Conservation (phyloP, 2,888 invertebrate genomes). For the Cataglyphis cursor region DNA sequence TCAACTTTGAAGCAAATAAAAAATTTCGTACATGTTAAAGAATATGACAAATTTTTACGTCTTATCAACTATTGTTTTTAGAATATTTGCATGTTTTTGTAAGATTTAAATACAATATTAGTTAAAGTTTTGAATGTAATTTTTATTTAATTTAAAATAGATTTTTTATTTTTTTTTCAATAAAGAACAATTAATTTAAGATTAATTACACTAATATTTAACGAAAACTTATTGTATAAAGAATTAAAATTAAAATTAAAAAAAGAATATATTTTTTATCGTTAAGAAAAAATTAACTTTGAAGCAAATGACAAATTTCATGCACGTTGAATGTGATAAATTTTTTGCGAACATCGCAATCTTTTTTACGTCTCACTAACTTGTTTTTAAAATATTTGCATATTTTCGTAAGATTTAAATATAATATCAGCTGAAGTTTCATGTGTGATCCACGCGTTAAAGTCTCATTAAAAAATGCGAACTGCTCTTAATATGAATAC, state of each 20-base stretch:
- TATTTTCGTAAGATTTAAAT: background rate
- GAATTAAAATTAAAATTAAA: background rate
- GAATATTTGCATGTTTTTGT: background rate
- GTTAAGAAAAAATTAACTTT: background rate
- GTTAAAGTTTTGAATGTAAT: background rate
- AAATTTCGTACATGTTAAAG: too few relatives aligned
- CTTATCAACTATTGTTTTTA: background rate
- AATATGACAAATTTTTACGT: background rate
- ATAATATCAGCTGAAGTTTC: background rate
- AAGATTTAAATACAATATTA: background rate
- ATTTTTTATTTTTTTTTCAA: background rate
- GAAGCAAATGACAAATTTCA: too few relatives aligned
- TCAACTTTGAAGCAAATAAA: background rate
- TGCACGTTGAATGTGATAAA: background rate
- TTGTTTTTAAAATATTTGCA: background rate
- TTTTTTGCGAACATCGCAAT: background rate
- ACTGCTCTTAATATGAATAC: background rate
- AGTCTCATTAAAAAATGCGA: background rate
- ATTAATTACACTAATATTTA: background rate
- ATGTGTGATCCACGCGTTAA: constrained; percentile 7
- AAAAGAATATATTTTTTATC: background rate
- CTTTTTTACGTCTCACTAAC: background rate
- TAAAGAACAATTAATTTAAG: background rate
- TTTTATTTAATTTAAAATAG: too few relatives aligned
- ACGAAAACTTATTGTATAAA: background rate